Evolutionary conservation across 2,888 invertebrate species (phyloP).

Genomic region (Baronia brevicornis): DNA sequence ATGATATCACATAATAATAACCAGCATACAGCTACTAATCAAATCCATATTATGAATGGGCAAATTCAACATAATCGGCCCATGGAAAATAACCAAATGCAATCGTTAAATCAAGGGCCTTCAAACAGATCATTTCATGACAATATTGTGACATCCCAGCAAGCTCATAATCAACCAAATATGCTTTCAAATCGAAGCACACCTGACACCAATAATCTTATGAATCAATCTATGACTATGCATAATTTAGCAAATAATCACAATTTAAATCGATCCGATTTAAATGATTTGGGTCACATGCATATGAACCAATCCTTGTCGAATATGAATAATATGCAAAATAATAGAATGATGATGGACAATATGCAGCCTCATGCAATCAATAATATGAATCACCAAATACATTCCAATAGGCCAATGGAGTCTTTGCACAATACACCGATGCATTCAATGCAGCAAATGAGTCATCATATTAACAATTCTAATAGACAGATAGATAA

Average conservation of each 20-base stretch:
- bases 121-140: conserved; percentile 56
- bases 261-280: conserved; percentile 49
- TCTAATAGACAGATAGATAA: conserved; percentile 52
- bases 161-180: conserved; percentile 48
- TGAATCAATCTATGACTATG: conserved; percentile 62
- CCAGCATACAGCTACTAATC: conserved; percentile 49
- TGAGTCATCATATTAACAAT: conserved; percentile 57
- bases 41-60: conserved; percentile 69
- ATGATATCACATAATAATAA: conserved; percentile 57
- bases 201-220: conserved; percentile 48
- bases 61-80: conserved; percentile 64
- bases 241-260: conserved; percentile 52
- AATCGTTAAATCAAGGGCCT: conserved; percentile 46
- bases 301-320: conserved; percentile 60
- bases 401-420: conserved; percentile 59
- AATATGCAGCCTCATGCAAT: conserved; percentile 59
- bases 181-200: conserved; percentile 55
- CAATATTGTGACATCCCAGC: conserved; percentile 46
- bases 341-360: conserved; percentile 64
- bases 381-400: conserved; percentile 54
- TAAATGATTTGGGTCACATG: conserved; percentile 59
- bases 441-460: conserved; percentile 61
- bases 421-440: conserved; percentile 61
- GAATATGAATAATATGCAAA: conserved; percentile 57
- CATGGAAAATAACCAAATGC: conserved; percentile 53